A percentile compares a stretch with the other conserved stretches of the same genome.
Evolutionary conservation across 2,797 vertebrate species (phyloP).

Genomic region (Sciurus carolinensis): DNA sequence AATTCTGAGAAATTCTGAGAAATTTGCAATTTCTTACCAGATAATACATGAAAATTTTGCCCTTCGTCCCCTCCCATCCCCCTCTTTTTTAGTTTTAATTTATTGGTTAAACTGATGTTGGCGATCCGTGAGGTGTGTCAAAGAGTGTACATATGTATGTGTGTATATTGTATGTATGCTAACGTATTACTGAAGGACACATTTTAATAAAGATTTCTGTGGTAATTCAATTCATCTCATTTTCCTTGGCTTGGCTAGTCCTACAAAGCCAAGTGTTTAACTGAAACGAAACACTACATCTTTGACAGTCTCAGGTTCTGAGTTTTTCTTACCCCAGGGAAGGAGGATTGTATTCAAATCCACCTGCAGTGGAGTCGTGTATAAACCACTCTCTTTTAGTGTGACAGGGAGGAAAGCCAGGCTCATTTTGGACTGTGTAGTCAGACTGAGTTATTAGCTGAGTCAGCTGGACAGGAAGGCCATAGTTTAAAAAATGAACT

Average conservation of each 20-base stretch:
- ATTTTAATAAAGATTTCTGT: constrained; percentile 91
- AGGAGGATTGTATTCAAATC: constrained; percentile 3
- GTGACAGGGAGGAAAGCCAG: constrained; percentile 1
- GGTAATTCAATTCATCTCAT: constrained; percentile 83
- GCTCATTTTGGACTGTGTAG: not conserved
- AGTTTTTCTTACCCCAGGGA: not conserved
- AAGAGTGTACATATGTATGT: constrained; percentile 91
- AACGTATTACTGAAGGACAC: constrained; percentile 86
- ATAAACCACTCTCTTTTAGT: not conserved
- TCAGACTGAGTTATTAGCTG: constrained; percentile 54
- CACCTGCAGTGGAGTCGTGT: not conserved
- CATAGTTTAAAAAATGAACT: not conserved
- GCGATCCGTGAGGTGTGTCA: constrained; percentile 89
- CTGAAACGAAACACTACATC: constrained; percentile 3
- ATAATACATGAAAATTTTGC: constrained; percentile 69
- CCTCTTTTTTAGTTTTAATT: constrained; percentile 88
- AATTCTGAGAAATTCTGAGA: constrained; percentile 78
- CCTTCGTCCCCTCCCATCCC: constrained; percentile 46
- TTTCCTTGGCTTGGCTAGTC: constrained; percentile 81
- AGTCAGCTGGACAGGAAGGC: constrained; percentile 35
- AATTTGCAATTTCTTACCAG: constrained; percentile 86
- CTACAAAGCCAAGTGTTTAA: constrained; percentile 73
- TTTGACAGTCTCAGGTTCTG: constrained; percentile 40
- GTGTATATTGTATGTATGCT: constrained; percentile 90
- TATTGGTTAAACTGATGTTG: constrained; percentile 89